Evolutionary conservation across 92 coral and sea anemone genomes (phyloP).

Genomic region (Umimayanthus kanabou): DNA sequence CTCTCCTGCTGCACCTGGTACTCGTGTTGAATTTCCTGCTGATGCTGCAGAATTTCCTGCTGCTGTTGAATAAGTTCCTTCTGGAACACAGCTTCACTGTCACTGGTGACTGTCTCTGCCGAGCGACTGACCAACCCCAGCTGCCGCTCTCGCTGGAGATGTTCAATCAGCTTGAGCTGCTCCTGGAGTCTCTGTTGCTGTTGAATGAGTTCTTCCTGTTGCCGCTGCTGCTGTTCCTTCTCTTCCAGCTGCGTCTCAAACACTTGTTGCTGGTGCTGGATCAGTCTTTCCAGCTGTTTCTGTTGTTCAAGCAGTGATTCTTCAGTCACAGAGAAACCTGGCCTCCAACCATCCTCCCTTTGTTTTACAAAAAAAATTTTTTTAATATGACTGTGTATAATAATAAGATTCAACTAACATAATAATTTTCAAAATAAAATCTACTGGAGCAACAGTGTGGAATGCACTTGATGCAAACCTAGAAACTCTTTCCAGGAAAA

Average conservation of each 20-base stretch:
- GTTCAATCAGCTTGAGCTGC: constrained; percentile 65
- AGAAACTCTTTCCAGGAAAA: no score
- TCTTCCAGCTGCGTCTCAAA: constrained; percentile 71
- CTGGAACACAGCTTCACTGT: constrained; percentile 59
- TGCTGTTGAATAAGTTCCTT: constrained; percentile 80
- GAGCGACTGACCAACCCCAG: constrained; percentile 40
- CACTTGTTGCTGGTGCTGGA: constrained; percentile 70
- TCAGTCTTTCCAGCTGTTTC: constrained; percentile 67
- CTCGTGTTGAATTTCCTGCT: constrained; percentile 65
- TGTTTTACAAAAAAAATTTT: no score
- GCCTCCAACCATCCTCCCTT: constrained; percentile 41
- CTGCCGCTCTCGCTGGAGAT: constrained; percentile 62
- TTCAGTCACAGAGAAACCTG: constrained; percentile 51
- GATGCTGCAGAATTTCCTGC: constrained; percentile 68
- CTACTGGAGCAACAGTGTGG: no score
- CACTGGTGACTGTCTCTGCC: constrained; percentile 40
- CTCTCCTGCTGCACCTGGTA: constrained; percentile 74
- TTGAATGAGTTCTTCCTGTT: constrained; percentile 61
- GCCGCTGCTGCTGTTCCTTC: constrained; percentile 74
- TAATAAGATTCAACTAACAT: no score
- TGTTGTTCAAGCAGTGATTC: constrained; percentile 70
- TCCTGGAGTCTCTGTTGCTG: constrained; percentile 73
- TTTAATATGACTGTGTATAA: no score
- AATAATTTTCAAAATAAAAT: no score
- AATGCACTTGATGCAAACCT: no score